phyloP scores from a whole-genome alignment of 2,888 invertebrate species.

The Synanthedon vespiformis region DNA sequence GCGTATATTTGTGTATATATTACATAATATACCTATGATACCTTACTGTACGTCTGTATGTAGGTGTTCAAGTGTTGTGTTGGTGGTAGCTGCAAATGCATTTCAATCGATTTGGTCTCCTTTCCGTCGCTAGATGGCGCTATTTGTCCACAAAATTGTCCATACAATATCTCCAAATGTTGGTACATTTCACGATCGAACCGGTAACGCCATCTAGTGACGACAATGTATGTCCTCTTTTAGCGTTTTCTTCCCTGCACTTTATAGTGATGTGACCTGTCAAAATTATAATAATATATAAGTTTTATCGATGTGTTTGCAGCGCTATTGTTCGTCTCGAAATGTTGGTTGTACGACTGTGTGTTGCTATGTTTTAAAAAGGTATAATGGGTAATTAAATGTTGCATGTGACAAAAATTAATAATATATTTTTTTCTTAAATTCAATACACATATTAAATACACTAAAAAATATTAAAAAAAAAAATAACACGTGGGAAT shows the following conservation, averaged over 20 bases:
- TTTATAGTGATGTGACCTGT: background rate
- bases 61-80: slow-evolving; percentile 18
- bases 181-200: background rate
- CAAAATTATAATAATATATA: background rate
- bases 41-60: slow-evolving; percentile 14
- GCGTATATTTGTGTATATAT: too few species aligned
- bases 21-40: too few species aligned
- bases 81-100: background rate
- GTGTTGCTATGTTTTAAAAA: slow-evolving; percentile 43
- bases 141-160: background rate
- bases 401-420: slow-evolving; percentile 32
- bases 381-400: slow-evolving; percentile 51
- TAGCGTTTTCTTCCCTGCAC: background rate
- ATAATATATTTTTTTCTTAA: background rate
- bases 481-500: slow-evolving; percentile 10
- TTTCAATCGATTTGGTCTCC: background rate
- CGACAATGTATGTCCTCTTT: background rate
- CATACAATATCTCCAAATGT: background rate
- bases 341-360: slow-evolving; percentile 63
- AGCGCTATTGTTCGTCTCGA: slow-evolving; percentile 23
- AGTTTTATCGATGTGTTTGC: slow-evolving; percentile 21
- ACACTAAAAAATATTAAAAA: slow-evolving; percentile 10
- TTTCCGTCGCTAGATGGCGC: slow-evolving; percentile 1
- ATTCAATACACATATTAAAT: background rate
- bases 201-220: background rate